These are phyloP conservation scores for Petromus typicus DNA, from an alignment of 2,113 vertebrate species.

Conservation along the genomic window DNA sequence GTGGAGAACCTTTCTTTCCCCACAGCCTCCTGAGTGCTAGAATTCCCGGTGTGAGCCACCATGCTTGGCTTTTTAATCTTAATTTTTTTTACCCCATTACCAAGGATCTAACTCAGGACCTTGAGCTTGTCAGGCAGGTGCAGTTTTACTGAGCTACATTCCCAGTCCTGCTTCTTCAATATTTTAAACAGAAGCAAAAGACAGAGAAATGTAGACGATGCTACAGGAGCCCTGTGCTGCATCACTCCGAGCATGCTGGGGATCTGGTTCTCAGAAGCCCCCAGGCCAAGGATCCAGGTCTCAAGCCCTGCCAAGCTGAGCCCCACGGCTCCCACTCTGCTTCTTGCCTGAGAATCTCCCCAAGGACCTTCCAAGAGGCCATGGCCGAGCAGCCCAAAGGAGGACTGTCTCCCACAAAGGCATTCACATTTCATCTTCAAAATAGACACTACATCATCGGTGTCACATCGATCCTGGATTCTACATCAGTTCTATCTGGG, in stretches of 20 bases:
- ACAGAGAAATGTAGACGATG: not conserved
- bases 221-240: not conserved
- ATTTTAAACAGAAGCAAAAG: not conserved
- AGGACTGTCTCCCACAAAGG: not conserved
- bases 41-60: too few species aligned
- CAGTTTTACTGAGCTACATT: too few species aligned
- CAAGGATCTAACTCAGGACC: too few species aligned
- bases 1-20: too few species aligned
- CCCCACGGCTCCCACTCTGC: fast-evolving
- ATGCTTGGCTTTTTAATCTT: too few species aligned
- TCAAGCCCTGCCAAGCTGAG: too few species aligned
- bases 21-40: too few species aligned
- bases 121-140: too few species aligned
- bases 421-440: not conserved
- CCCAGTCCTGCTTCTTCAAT: not conserved
- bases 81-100: too few species aligned
- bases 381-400: fast-evolving
- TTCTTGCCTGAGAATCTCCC: not conserved
- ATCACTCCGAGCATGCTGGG: fast-evolving
- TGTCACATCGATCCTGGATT: not conserved
- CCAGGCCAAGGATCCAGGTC: not conserved
- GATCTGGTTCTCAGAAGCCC: not conserved
- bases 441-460: not conserved
- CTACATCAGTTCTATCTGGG: not conserved
- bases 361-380: too few species aligned